Evolutionary conservation across 2,888 invertebrate species (phyloP).

Genomic region (Drosophila trichaetosa): DNA sequence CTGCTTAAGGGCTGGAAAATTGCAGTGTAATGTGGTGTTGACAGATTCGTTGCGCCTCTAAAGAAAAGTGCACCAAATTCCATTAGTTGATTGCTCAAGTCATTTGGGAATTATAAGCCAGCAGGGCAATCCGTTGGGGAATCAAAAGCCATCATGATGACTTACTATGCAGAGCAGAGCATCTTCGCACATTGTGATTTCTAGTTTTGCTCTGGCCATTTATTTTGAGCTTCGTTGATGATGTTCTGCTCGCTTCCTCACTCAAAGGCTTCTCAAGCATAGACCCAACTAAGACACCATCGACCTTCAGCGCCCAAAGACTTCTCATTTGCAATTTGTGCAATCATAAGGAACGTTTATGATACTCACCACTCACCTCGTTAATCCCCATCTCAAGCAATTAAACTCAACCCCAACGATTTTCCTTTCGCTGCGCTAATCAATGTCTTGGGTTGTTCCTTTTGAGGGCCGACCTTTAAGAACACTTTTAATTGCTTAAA

Average conservation of each 20-base stretch:
- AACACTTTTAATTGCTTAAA: constrained; percentile 77
- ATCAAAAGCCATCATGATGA: constrained; percentile 4
- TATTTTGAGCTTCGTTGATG: neutral
- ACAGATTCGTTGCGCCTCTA: constrained; percentile 22
- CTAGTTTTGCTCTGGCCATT: constrained; percentile 10
- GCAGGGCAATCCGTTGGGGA: neutral
- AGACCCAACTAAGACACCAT: neutral
- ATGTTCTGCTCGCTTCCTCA: neutral
- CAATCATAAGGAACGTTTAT: constrained; percentile 35
- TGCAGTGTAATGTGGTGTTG: constrained; percentile 21
- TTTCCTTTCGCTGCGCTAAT: constrained; percentile 67
- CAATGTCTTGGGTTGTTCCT: constrained; percentile 60
- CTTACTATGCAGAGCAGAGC: constrained; percentile 8
- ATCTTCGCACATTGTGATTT: constrained; percentile 16
- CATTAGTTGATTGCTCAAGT: constrained; percentile 3
- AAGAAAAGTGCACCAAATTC: neutral
- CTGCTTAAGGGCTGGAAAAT: constrained; percentile 1
- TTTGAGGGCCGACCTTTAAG: constrained; percentile 56
- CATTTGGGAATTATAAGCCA: constrained; percentile 21
- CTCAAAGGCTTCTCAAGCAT: neutral
- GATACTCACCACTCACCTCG: constrained; percentile 63
- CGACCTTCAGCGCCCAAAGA: neutral
- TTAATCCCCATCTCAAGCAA: constrained; percentile 41
- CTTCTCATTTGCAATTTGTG: constrained; percentile 31
- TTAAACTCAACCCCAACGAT: constrained; percentile 19